These are phyloP conservation scores for Dasypus novemcinctus DNA, from an alignment of 2,113 vertebrate genomes.

Conservation along the genomic window DNA sequence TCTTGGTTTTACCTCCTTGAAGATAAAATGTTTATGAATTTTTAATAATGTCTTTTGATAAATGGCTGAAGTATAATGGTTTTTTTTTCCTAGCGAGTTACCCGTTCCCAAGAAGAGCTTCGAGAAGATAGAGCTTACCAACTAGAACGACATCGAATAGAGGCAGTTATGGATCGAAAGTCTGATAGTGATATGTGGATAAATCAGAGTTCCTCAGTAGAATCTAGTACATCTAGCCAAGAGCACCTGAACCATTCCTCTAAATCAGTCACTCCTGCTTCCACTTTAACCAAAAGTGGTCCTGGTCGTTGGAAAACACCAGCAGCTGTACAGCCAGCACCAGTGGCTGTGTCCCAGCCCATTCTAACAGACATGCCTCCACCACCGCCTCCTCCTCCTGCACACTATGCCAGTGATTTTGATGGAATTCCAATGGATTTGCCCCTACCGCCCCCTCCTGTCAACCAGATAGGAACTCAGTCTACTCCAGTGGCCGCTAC, in stretches of 20 bases:
- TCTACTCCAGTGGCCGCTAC: slow-evolving; percentile 82
- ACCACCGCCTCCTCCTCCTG: slow-evolving; percentile 91
- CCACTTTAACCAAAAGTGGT: slow-evolving; percentile 92
- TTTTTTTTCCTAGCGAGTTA: slow-evolving; percentile 83
- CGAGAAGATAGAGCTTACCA: slow-evolving; percentile 84
- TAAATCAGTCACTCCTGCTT: slow-evolving; percentile 86
- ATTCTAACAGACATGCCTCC: slow-evolving; percentile 93
- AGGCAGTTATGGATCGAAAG: slow-evolving; percentile 83
- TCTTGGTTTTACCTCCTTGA: neutral
- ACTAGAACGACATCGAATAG: slow-evolving; percentile 84
- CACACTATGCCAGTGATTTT: slow-evolving; percentile 84
- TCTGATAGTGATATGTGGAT: slow-evolving; percentile 90
- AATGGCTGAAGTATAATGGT: neutral
- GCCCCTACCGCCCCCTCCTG: slow-evolving; percentile 85
- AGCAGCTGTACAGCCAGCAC: slow-evolving; percentile 80
- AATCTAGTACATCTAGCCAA: slow-evolving; percentile 96
- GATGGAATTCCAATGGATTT: slow-evolving; percentile 86
- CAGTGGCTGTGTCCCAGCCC: slow-evolving; percentile 84
- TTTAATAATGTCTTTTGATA: neutral
- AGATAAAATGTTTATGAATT: fast-evolving
- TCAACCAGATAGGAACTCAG: slow-evolving; percentile 76
- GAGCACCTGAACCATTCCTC: slow-evolving; percentile 94
- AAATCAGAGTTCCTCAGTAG: slow-evolving; percentile 90
- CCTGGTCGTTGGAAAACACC: slow-evolving; percentile 99
- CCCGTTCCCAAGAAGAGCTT: slow-evolving; percentile 95